Conservation (phyloP, 2,888 invertebrate genomes). For the Corbicula japonica region DNA sequence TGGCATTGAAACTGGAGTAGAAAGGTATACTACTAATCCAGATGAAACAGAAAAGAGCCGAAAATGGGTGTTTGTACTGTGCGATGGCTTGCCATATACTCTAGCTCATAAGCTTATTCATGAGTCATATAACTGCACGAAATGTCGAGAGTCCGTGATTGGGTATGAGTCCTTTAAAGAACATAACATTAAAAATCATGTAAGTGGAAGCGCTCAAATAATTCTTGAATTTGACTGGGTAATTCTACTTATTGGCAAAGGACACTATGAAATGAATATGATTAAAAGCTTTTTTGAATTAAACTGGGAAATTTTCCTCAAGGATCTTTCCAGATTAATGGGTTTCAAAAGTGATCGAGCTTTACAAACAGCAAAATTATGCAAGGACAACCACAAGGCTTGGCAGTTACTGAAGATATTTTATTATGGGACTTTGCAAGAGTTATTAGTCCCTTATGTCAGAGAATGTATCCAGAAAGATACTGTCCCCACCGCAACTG, state of each 20-base stretch:
- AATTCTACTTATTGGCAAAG: background rate
- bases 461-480: background rate
- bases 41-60: background rate
- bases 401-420: slow-evolving; percentile 14
- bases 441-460: slow-evolving; percentile 14
- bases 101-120: background rate
- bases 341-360: slow-evolving; percentile 1
- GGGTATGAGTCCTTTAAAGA: too few relatives aligned
- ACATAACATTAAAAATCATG: background rate
- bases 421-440: background rate
- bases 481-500: background rate
- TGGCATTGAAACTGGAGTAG: too few relatives aligned
- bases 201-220: background rate
- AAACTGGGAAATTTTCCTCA: slow-evolving; percentile 14
- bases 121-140: background rate
- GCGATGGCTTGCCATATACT: background rate
- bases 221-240: slow-evolving; percentile 15
- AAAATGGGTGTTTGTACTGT: background rate
- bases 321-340: background rate
- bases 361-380: background rate
- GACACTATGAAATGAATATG: slow-evolving; percentile 23
- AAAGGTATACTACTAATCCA: too few relatives aligned
- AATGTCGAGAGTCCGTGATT: background rate
- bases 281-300: slow-evolving; percentile 10
- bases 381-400: slow-evolving; percentile 7